Percentiles rank a stretch among this genome's conserved stretches.
Conservation (phyloP, 2,797 vertebrate species). For the Muscicapa comitata region DNA sequence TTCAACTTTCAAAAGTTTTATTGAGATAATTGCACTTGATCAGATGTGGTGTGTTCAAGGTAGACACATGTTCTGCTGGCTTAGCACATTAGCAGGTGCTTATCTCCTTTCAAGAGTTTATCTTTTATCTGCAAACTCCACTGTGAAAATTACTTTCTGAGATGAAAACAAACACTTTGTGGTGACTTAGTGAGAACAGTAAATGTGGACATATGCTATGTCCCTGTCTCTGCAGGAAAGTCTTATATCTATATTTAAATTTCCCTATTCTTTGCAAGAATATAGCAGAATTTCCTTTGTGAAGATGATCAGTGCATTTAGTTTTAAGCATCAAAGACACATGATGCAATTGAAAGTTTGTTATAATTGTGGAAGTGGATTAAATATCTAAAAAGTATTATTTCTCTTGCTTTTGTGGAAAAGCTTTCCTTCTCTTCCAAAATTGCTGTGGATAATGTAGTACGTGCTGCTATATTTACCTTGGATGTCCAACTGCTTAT, state of each 20-base stretch:
- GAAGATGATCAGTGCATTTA: neutral
- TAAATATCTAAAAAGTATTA: neutral
- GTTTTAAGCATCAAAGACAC: neutral
- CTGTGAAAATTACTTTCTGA: neutral
- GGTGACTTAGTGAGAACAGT: slow-evolving; percentile 17
- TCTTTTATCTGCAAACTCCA: neutral
- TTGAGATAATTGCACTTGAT: neutral
- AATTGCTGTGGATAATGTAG: neutral
- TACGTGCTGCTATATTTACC: neutral
- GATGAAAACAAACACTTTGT: neutral
- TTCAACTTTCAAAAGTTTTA: neutral
- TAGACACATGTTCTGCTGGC: neutral
- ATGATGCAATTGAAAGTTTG: neutral
- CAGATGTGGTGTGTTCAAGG: neutral
- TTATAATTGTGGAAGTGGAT: neutral
- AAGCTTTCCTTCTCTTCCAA: neutral
- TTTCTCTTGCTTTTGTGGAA: neutral
- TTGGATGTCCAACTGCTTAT: neutral
- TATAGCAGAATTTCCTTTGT: neutral
- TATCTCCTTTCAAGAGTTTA: neutral
- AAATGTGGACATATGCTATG: neutral
- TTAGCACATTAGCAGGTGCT: neutral
- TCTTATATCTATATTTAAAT: neutral
- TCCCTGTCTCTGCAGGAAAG: neutral
- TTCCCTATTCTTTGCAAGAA: neutral